phyloP scores from a whole-genome alignment of 2,113 vertebrate species.

The Lampris megalopsis region DNA sequence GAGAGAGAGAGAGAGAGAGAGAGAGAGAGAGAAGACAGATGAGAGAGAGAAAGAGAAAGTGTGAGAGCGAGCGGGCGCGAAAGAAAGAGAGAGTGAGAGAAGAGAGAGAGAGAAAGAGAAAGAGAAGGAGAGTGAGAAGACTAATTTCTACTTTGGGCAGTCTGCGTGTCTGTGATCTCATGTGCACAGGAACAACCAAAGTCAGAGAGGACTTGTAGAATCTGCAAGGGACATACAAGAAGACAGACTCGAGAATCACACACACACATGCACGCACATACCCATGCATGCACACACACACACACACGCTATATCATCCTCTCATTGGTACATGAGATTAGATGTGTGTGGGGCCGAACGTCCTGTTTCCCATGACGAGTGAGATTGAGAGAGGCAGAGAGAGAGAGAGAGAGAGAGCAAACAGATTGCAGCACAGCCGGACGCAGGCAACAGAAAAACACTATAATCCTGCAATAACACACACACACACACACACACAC shows the following conservation, averaged over 20 bases:
- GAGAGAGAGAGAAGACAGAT: neutral
- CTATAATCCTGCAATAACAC: conserved; percentile 39
- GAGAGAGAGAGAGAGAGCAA: neutral
- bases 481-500: conserved; percentile 1
- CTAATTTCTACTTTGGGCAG: neutral
- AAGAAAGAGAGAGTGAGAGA: neutral
- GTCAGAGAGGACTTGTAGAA: neutral
- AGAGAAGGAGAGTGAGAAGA: too few relatives aligned
- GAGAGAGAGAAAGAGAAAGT: too few relatives aligned
- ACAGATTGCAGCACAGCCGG: conserved; percentile 62
- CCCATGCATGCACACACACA: neutral
- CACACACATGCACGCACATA: neutral
- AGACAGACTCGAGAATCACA: neutral
- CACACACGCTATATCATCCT: neutral
- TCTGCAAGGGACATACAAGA: neutral
- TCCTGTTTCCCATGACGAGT: conserved; percentile 8
- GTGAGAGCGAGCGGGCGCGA: too few relatives aligned
- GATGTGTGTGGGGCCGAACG: conserved; percentile 3
- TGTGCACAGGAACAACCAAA: neutral
- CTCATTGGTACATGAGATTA: conserved; percentile 10
- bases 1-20: neutral
- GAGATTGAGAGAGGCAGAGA: neutral
- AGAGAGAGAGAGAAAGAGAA: neutral
- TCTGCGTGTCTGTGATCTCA: neutral
- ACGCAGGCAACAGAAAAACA: conserved; percentile 4